These are phyloP conservation scores for Asarcornis scutulata DNA, from an alignment of 2,113 vertebrate genomes.

Conservation along the genomic window DNA sequence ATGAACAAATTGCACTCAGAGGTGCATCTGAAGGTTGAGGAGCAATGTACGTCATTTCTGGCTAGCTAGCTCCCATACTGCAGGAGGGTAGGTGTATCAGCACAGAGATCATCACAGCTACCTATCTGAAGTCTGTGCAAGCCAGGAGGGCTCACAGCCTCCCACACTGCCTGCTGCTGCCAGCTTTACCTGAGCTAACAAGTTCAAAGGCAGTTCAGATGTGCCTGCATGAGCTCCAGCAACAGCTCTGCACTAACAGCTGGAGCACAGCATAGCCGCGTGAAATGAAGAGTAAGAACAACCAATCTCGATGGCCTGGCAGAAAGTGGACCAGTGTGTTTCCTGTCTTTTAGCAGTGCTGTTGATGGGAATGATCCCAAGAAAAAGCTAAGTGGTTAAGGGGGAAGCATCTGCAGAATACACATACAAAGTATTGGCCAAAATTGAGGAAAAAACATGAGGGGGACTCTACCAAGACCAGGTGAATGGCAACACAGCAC, in stretches of 20 bases:
- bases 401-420: neutral
- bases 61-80: neutral
- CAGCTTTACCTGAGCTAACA: conserved; percentile 36
- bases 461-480: neutral
- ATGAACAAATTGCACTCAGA: accelerated
- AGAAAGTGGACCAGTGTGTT: neutral
- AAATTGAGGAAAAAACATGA: neutral
- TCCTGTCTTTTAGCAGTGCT: neutral
- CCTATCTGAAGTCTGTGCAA: neutral
- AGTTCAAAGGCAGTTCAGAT: conserved; percentile 12
- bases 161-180: conserved; percentile 13
- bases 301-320: neutral
- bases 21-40: neutral
- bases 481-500: neutral
- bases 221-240: neutral
- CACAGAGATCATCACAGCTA: conserved; percentile 14
- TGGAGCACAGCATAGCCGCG: accelerated
- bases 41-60: neutral
- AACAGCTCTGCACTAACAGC: neutral
- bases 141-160: neutral
- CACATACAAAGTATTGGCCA: neutral
- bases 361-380: neutral
- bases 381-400: neutral
- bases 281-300: neutral
- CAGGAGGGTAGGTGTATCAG: conserved; percentile 34